Conservation (phyloP, 1,140 invertebrate species). For the Pseudomyrmex dendroicus region DNA sequence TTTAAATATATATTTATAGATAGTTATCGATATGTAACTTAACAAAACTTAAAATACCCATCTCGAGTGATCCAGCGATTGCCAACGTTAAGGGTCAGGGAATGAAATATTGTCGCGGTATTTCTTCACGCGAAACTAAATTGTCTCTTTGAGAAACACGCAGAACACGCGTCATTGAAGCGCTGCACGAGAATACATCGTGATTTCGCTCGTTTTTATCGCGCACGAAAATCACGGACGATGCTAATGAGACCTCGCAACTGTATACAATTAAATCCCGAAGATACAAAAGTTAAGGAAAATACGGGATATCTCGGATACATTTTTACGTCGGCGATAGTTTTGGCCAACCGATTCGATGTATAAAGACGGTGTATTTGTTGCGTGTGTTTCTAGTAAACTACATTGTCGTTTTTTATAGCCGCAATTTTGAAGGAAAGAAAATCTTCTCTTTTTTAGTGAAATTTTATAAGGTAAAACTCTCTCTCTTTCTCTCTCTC, state of each 20-base stretch:
- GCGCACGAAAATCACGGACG: not conserved
- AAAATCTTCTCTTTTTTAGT: not conserved
- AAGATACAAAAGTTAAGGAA: not conserved
- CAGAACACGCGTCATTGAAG: no score
- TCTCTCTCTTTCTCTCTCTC: no score
- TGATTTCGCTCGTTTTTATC: not conserved
- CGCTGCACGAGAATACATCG: no score
- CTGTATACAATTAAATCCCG: not conserved
- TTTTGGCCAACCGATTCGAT: not conserved
- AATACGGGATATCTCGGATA: not conserved
- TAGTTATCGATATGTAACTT: no score
- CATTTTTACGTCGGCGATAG: slow-evolving; percentile 5
- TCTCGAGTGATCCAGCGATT: no score
- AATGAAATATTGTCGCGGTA: no score
- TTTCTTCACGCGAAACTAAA: no score
- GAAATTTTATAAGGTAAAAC: not conserved
- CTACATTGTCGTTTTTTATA: not conserved
- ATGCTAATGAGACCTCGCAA: slow-evolving; percentile 4
- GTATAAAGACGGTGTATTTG: not conserved
- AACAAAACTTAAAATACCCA: no score
- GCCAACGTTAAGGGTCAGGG: no score
- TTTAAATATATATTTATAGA: no score
- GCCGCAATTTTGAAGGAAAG: not conserved
- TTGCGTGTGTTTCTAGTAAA: not conserved
- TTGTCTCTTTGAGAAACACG: no score